Conservation (phyloP, 2,113 vertebrate species). For the Siniperca chuatsi region DNA sequence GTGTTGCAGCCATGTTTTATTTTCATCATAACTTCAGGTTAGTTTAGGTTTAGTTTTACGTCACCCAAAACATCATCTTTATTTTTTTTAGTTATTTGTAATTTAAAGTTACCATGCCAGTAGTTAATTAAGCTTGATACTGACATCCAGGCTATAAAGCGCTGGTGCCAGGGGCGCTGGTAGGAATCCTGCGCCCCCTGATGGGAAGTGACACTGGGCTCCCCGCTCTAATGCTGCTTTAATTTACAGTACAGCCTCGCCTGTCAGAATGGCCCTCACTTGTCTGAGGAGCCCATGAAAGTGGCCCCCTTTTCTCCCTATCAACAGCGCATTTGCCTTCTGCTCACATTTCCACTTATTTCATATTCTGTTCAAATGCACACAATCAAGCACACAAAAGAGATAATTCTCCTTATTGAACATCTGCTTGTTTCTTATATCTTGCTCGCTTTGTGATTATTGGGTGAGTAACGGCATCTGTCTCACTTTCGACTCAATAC, state of each 20-base stretch:
- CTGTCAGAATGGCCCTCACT: conserved; percentile 31
- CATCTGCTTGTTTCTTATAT: conserved; percentile 61
- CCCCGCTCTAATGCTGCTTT: conserved; percentile 52
- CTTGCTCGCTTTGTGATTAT: conserved; percentile 46
- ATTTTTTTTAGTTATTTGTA: conserved; percentile 5
- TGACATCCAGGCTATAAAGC: conserved; percentile 42
- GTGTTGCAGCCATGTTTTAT: not conserved
- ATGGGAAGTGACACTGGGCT: conserved; percentile 57
- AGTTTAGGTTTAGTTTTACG: conserved; percentile 47
- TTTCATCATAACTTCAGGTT: conserved; percentile 15
- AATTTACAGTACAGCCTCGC: conserved; percentile 68
- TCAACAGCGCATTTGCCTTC: conserved; percentile 25
- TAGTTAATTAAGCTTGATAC: conserved; percentile 36
- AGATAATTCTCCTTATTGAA: conserved; percentile 33
- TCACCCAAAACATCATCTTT: not conserved
- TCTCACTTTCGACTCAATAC: conserved; percentile 34
- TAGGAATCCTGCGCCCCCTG: conserved; percentile 67
- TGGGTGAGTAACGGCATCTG: conserved; percentile 47
- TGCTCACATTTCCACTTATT: conserved; percentile 35
- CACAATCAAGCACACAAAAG: conserved; percentile 32
- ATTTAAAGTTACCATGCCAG: conserved; percentile 13
- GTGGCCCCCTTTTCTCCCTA: not conserved
- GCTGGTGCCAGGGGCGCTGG: conserved; percentile 65
- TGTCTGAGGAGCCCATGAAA: conserved; percentile 19
- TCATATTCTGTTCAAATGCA: conserved; percentile 45